Evolutionary conservation across 2,888 invertebrate genomes (phyloP).

Genomic region (Drepana falcataria): DNA sequence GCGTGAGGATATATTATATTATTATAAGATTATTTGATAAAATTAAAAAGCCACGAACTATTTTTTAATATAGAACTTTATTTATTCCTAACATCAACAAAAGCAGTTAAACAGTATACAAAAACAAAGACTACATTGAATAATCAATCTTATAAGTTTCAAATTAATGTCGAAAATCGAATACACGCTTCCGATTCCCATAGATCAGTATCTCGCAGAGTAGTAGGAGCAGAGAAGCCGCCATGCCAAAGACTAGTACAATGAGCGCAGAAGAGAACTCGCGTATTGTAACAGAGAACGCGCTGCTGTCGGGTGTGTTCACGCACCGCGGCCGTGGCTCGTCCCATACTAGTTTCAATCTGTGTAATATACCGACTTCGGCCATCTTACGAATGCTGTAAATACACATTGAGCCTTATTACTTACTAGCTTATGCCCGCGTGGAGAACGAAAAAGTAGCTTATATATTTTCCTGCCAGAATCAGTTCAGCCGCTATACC

Average conservation of each 20-base stretch:
- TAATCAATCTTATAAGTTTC: not conserved
- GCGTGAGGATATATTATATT: no score
- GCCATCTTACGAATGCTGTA: conserved; percentile 76
- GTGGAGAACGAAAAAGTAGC: no score
- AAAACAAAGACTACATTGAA: not conserved
- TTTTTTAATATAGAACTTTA: no score
- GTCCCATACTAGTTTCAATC: conserved; percentile 79
- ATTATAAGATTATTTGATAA: no score
- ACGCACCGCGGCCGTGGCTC: conserved; percentile 79
- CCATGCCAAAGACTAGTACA: conserved; percentile 68
- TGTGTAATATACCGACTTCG: conserved; percentile 79
- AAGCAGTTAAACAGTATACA: no score
- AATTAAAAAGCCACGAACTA: no score
- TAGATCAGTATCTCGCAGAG: conserved; percentile 41
- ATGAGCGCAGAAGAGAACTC: conserved; percentile 80
- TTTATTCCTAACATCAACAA: no score
- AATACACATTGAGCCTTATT: not conserved
- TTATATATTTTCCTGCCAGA: no score
- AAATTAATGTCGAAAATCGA: conserved; percentile 20
- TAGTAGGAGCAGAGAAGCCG: conserved; percentile 50
- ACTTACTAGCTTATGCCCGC: no score
- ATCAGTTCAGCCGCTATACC: no score
- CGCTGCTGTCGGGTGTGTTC: conserved; percentile 56
- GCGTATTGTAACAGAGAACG: conserved; percentile 74
- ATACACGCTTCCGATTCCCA: conserved; percentile 5